Base-by-base conservation (phyloP, 2,797 vertebrate species). In the Garrulus glandarius region DNA sequence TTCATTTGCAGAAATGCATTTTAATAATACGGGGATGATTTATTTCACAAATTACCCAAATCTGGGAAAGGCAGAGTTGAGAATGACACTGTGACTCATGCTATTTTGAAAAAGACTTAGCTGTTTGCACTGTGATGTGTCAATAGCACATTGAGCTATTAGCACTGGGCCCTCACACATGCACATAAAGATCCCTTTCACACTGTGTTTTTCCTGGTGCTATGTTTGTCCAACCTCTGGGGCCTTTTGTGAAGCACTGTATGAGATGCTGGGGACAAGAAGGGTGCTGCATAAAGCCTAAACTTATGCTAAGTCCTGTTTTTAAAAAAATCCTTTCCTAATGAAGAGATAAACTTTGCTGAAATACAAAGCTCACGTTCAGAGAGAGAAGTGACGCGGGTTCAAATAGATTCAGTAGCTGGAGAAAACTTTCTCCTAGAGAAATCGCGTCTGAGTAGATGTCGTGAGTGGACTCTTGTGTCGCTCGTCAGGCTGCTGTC, bases 161-260 rank as follows among this genome's bases (percentile, higher is more conserved):
- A 96, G 95, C 88, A 20, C 47, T 60, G 89, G 93, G 95, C 93
- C 94, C 92, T 95, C 93, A 87, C 95, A 87, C 90, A 86, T 61
- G 85, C 92, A 89, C 91, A 97, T 97, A 96, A 97, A 97, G 97
- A 89, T 96, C 92, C 76, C 94, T 97, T 97, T 97, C 97, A 97
- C 88, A 12, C 89, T 86, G 60, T 94, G 92, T 93, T 96, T 92
- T 89, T 94, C 91, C 89, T 82, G 83, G 95, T 96, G 84, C 94
- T 94, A 10, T 95, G 93, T 96, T 97, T 96, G 96, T 89, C 96
- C 95, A 96, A 92, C 94, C 94, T 94, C 93, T 94, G 94, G 92
- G 93, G 95, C 86, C 94, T 95, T 96, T 97, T 95, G 88, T 94
- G 92, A 94, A 94, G 93, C 88, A 14, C 90, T 89, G 32, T 17